These are phyloP conservation scores for Dysdera silvatica DNA, from an alignment of 1,140 invertebrate species.

Conservation along the genomic window DNA sequence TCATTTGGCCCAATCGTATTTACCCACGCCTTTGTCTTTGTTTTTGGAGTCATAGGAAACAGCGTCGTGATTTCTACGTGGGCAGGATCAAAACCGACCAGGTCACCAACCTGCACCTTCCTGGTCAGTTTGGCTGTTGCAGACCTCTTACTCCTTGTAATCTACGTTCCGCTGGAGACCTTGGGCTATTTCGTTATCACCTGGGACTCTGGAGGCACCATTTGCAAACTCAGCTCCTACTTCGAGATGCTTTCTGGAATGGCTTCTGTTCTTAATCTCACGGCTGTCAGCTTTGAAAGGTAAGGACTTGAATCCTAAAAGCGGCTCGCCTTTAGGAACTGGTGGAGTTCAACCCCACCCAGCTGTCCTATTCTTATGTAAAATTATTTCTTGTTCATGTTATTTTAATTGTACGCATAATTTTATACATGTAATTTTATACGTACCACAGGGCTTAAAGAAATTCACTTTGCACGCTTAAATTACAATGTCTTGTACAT, in stretches of 20 bases:
- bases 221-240: slow-evolving; percentile 45
- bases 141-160: slow-evolving; percentile 44
- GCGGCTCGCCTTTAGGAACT: no score
- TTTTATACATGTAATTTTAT: no score
- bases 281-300: slow-evolving; percentile 46
- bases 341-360: not conserved
- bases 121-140: slow-evolving; percentile 44
- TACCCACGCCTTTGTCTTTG: slow-evolving; percentile 43
- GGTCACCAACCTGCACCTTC: slow-evolving; percentile 35
- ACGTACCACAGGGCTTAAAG: no score
- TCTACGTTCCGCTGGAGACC: slow-evolving; percentile 45
- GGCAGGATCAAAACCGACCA: slow-evolving; percentile 19
- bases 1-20: slow-evolving; percentile 42
- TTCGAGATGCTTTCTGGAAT: slow-evolving; percentile 35
- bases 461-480: no score
- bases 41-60: slow-evolving; percentile 41
- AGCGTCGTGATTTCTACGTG: slow-evolving; percentile 36
- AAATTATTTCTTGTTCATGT: not conserved
- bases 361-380: not conserved
- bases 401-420: not conserved
- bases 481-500: no score
- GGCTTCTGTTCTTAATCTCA: slow-evolving; percentile 43
- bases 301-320: no score
- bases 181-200: slow-evolving; percentile 43
- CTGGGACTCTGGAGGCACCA: slow-evolving; percentile 39